Base-by-base conservation (phyloP, 92 coral and sea anemone genomes). In the Zoanthus sociatus region DNA sequence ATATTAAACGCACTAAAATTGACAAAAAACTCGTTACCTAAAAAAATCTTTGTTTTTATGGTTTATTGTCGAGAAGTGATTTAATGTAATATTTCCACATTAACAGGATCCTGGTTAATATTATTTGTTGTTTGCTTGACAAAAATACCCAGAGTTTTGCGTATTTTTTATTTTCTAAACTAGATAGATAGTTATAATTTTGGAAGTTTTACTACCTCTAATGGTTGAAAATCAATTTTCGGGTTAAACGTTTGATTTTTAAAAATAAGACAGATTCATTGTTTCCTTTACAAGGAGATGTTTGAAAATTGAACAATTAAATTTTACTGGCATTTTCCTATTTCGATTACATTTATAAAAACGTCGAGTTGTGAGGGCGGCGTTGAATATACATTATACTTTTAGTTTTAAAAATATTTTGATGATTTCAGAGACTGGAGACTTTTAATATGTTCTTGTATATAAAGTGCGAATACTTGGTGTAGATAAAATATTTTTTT, bases 101-200 rank as follows among this genome's bases (percentile, higher is more conserved):
- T 10, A 63, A 21, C 84, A 72, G 73, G 84, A 79, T 42, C 18
- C 54, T 63, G 9, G 55, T 61, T 11, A 79, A 79, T 68, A 37
- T 64, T n/a, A 64, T 81, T 60, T 66, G 47, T 53, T 31, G 15
- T 30, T 45, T 47, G 58, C 56, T 26, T 44, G 33, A 21, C 55
- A 81, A 81, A 81, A 48, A 37, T 45, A 33, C 8, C 74, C 31
- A 13, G 21, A 69, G 45, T 13, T 30, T 13, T 12, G 74, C 42
- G 46, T 12, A 11, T 69, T 31, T 30, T 17, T 69, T 30, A 69
- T 10, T 69, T 4, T 16, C 17, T 33, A 30, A 67, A 67, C 16
- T 46, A 69, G 74, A 45, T 46, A 69, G 74, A 45, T 3, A 33
- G 44, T 79, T 20, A 9, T 42, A 46, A 10, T n/a, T 20, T 14